Conservation (phyloP, 1,140 invertebrate genomes). For the Pogonomyrmex barbatus region DNA sequence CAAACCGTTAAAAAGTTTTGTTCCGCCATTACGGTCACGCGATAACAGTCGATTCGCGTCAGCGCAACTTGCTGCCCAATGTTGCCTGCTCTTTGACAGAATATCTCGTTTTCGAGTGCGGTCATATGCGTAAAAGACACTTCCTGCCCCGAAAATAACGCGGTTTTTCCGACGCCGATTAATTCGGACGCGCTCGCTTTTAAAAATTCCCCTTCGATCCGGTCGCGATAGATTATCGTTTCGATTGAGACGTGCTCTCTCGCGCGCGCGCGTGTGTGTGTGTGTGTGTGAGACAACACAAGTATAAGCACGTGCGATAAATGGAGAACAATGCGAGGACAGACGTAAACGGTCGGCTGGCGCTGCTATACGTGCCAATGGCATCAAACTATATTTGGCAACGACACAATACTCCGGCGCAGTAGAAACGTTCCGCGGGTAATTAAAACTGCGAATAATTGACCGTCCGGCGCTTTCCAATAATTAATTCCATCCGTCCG, state of each 20-base stretch:
- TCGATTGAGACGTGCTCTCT: constrained; percentile 18
- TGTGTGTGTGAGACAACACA: neutral
- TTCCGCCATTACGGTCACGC: constrained; percentile 57
- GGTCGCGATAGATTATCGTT: constrained; percentile 15
- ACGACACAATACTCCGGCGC: constrained; percentile 49
- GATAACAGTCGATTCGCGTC: constrained; percentile 62
- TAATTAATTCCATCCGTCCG: constrained; percentile 76
- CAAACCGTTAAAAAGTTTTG: constrained; percentile 63
- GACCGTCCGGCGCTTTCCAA: constrained; percentile 64
- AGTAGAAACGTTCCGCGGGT: constrained; percentile 44
- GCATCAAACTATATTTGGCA: constrained; percentile 29
- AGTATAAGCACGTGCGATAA: neutral
- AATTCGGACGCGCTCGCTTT: neutral
- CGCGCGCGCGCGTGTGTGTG: neutral
- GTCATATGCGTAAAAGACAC: constrained; percentile 27
- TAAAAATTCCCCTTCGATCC: neutral
- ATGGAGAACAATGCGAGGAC: neutral
- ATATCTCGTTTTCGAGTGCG: constrained; percentile 39
- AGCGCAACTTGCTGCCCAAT: constrained; percentile 40
- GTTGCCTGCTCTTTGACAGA: constrained; percentile 22
- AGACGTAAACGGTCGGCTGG: neutral
- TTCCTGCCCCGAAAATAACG: constrained; percentile 51
- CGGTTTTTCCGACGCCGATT: constrained; percentile 16
- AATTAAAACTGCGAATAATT: constrained; percentile 79
- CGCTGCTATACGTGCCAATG: constrained; percentile 1